Conservation (phyloP, 1,140 invertebrate species). For the Heliconius eleuchia region DNA sequence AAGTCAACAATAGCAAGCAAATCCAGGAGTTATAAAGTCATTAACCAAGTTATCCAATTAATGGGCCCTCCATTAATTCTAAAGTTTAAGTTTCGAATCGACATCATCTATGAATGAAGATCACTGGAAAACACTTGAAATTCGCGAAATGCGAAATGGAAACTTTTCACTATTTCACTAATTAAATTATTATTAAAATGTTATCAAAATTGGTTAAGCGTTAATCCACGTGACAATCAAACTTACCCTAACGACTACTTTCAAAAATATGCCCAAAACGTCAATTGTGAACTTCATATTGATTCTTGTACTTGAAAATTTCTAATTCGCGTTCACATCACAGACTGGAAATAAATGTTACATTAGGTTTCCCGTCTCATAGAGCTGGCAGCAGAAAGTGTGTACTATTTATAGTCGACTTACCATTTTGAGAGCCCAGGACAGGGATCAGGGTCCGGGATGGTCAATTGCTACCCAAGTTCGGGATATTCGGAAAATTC, state of each 20-base stretch:
- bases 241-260: conserved; percentile 79
- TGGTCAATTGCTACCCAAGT: conserved; percentile 36
- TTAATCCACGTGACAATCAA: not conserved
- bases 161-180: not conserved
- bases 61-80: not conserved
- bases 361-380: conserved; percentile 34
- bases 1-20: not conserved
- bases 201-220: no score
- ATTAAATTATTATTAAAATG: not conserved
- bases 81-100: no score
- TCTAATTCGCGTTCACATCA: conserved; percentile 62
- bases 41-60: not conserved
- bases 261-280: conserved; percentile 78
- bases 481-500: conserved; percentile 56
- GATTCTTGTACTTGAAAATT: conserved; percentile 43
- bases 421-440: conserved; percentile 48
- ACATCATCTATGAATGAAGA: no score
- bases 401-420: conserved; percentile 45
- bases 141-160: not conserved
- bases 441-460: conserved; percentile 25
- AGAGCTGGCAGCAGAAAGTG: conserved; percentile 39
- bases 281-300: conserved; percentile 80
- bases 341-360: conserved; percentile 62
- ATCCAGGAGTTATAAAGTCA: not conserved
- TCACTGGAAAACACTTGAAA: no score